These are phyloP conservation scores for Sycophila texana DNA, from an alignment of 2,888 invertebrate genomes.

Conservation along the genomic window DNA sequence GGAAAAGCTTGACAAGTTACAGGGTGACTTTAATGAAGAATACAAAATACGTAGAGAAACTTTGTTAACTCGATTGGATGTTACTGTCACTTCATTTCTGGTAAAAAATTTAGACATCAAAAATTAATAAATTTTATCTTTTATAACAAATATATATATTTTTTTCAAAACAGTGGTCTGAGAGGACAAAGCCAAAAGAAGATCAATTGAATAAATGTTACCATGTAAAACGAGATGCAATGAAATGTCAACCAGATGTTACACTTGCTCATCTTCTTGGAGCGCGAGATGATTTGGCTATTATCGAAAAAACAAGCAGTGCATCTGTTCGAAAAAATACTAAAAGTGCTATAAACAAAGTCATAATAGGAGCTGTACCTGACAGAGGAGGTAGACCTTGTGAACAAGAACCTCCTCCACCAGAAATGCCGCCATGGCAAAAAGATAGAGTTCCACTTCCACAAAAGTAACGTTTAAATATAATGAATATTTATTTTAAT, in stretches of 20 bases:
- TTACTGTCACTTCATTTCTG: conserved; percentile 97
- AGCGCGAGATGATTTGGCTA: conserved; percentile 88
- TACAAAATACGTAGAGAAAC: conserved; percentile 90
- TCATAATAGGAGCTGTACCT: conserved; percentile 93
- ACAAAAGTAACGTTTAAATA: conserved; percentile 58
- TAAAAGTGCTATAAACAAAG: conserved; percentile 88
- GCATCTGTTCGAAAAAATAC: conserved; percentile 91
- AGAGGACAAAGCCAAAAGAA: conserved; percentile 84
- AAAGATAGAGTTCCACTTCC: conserved; percentile 80
- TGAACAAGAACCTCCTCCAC: conserved; percentile 94
- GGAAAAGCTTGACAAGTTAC: conserved; percentile 83
- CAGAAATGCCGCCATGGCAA: conserved; percentile 98
- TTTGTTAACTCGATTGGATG: conserved; percentile 93
- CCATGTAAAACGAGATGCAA: conserved; percentile 76
- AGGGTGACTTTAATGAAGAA: conserved; percentile 86
- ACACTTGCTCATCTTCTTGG: conserved; percentile 88
- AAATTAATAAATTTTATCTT: background rate
- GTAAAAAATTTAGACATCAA: conserved; percentile 74
- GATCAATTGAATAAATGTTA: conserved; percentile 82
- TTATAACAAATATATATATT: background rate
- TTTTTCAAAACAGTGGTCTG: conserved; percentile 83
- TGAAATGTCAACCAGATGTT: conserved; percentile 81
- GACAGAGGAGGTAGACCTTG: conserved; percentile 95
- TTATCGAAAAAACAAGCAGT: conserved; percentile 95
- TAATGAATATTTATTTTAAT: background rate